Base-by-base conservation (phyloP, 2,797 vertebrate genomes). In the Micromesistius poutassou region DNA sequence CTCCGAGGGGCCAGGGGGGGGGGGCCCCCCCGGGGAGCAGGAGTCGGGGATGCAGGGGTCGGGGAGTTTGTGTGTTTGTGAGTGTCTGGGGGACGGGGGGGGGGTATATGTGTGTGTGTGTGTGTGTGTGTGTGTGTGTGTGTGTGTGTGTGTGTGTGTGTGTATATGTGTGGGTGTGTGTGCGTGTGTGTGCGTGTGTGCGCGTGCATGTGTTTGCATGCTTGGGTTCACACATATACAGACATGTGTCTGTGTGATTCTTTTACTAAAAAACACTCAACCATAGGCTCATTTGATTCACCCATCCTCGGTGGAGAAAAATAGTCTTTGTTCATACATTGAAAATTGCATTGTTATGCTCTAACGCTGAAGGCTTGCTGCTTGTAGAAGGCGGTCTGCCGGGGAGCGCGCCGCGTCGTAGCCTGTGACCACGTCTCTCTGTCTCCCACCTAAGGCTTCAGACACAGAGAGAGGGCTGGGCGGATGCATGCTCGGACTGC, bases 21-120 rank as follows among this genome's bases (percentile, higher is more conserved):
- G 6, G 22, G 46, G 55, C 25, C 55, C 25, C 55, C n/a, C 55
- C 55, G 16, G 55, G 55, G 55, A 62, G 55, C 22, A 50, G 16
- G 14, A 5, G 16, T 19, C 2, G 46, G 46, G 46, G 46, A 50
- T 19, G 46, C 55, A 25, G 55, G 55, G 55, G 55, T 62, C 93
- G 85, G 93, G 91, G 94, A 92, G 87, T 66, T 31, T 28, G 30
- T 75, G 77, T 74, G 50, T 74, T 25, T 68, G 75, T 42, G 62
- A 70, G 12, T 79, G 76, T 38, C 31, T 42, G 38, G 42, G 73
- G 13, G 50, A 31, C 35, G 19, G 36, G 70, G 33, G 38, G 19
- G 36, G 70, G 33, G 38, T 8, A 16, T 62, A 16, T 62, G 55
- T 62, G 55, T 62, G 55, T 71, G 75, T 42, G 8, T 73, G 38